Conservation (phyloP, 2,888 invertebrate genomes). For the Heliconius aoede region DNA sequence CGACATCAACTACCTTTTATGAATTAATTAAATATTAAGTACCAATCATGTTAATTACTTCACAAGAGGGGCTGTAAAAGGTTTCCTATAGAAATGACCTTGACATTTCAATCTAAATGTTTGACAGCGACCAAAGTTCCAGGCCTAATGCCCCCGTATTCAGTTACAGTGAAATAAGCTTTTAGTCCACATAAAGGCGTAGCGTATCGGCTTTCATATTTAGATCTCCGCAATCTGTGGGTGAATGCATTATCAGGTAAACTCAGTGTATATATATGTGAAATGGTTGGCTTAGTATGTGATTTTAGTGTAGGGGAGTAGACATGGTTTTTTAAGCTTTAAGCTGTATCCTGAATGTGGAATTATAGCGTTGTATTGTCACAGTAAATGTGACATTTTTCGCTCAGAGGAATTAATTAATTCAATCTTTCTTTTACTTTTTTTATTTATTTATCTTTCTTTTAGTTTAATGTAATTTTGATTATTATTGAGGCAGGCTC, state of each 20-base stretch:
- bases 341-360: too few relatives aligned
- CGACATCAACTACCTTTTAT: not conserved
- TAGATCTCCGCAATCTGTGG: not conserved
- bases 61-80: not conserved
- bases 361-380: too few relatives aligned
- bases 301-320: not conserved
- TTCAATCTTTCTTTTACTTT: too few relatives aligned
- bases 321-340: not conserved
- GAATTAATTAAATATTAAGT: not conserved
- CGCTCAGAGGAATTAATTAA: too few relatives aligned
- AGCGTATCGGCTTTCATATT: constrained; percentile 24
- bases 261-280: constrained; percentile 20
- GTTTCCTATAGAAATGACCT: constrained; percentile 14
- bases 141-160: constrained; percentile 4
- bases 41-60: not conserved
- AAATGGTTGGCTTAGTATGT: not conserved
- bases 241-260: constrained; percentile 23
- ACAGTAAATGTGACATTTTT: too few relatives aligned
- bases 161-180: constrained; percentile 26
- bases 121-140: constrained; percentile 2
- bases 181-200: constrained; percentile 27
- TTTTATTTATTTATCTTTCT: too few relatives aligned
- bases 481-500: too few relatives aligned
- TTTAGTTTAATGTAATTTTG: too few relatives aligned
- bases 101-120: constrained; percentile 12